phyloP scores from a whole-genome alignment of 2,888 invertebrate species.

The Cyaniris semiargus region DNA sequence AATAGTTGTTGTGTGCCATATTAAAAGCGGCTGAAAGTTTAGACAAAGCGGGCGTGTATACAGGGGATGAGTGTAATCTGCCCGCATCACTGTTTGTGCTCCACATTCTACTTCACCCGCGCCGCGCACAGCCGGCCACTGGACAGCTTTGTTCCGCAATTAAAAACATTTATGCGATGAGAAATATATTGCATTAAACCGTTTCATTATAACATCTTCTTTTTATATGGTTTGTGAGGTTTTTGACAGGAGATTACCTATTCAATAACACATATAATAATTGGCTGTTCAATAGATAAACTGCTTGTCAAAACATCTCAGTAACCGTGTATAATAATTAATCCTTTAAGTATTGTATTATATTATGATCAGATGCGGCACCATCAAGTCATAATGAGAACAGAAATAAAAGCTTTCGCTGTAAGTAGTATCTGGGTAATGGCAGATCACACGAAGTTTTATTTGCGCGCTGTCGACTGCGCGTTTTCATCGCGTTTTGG shows the following conservation, averaged over 20 bases:
- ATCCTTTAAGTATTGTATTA: neutral
- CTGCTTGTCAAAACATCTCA: no score
- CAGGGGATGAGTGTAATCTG: slow-evolving; percentile 36
- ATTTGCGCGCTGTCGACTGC: no score
- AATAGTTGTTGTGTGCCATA: slow-evolving; percentile 3
- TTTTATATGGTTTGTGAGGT: neutral
- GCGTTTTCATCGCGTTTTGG: no score
- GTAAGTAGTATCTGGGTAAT: no score
- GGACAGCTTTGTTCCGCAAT: slow-evolving; percentile 20
- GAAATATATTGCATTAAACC: neutral
- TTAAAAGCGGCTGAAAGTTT: slow-evolving; percentile 29
- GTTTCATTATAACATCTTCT: neutral
- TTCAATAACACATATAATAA: no score
- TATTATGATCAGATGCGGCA: neutral
- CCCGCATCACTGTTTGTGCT: slow-evolving; percentile 40
- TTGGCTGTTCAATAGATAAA: no score
- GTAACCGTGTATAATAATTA: no score
- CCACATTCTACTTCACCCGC: slow-evolving; percentile 23
- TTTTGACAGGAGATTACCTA: no score
- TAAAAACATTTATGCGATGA: slow-evolving; percentile 6
- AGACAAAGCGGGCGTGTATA: slow-evolving; percentile 37
- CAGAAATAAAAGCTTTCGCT: neutral
- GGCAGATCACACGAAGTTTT: no score
- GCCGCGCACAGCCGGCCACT: neutral
- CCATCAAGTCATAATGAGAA: neutral